phyloP scores from a whole-genome alignment of 2,797 vertebrate genomes.

The Vultur gryphus region DNA sequence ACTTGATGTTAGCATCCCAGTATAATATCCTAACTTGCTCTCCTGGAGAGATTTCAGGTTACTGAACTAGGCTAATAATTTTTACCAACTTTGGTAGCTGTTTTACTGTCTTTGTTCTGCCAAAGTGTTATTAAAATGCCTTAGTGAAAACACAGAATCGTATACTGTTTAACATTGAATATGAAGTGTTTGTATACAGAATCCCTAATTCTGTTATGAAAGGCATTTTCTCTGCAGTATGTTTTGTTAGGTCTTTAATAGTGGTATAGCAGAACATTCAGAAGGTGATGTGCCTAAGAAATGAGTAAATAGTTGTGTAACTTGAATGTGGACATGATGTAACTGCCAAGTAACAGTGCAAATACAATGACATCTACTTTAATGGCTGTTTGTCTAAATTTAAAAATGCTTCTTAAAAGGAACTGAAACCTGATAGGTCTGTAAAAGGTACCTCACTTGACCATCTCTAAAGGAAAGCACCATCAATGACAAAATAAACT shows the following conservation, averaged over 20 bases:
- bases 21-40: not conserved
- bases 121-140: not conserved
- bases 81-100: not conserved
- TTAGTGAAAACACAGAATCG: not conserved
- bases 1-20: not conserved
- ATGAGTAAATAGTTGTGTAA: not conserved
- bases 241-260: not conserved
- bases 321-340: not conserved
- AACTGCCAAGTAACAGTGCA: not conserved
- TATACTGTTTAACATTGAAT: not conserved
- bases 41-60: not conserved
- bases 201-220: not conserved
- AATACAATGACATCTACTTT: not conserved
- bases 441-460: not conserved
- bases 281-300: not conserved
- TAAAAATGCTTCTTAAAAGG: not conserved
- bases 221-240: not conserved
- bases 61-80: not conserved
- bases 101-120: not conserved
- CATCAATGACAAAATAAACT: not conserved
- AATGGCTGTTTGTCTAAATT: not conserved
- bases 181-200: not conserved
- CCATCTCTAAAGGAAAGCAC: not conserved
- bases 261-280: not conserved
- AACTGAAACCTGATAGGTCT: not conserved